phyloP scores from a whole-genome alignment of 2,797 vertebrate species.

The Spheniscus humboldti region DNA sequence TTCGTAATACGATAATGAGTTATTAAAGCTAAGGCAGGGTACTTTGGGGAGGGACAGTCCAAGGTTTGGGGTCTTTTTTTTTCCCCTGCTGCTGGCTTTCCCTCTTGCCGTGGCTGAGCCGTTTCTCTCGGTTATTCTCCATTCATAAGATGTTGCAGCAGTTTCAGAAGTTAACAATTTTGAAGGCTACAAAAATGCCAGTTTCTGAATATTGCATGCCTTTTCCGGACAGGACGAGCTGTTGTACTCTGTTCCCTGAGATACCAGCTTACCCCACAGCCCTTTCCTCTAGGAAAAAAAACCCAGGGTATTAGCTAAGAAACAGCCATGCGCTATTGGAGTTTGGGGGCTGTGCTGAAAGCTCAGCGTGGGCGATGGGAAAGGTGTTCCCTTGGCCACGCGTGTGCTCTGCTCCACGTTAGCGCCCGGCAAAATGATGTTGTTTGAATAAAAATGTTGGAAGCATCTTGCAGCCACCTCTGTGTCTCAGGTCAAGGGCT shows the following conservation, averaged over 20 bases:
- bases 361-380: fast-evolving
- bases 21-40: slow-evolving; percentile 18
- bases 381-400: background rate
- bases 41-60: background rate
- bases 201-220: background rate
- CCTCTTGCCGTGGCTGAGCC: background rate
- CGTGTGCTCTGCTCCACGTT: fast-evolving
- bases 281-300: background rate
- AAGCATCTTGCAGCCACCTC: background rate
- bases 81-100: background rate
- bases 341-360: background rate
- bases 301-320: background rate
- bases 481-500: background rate
- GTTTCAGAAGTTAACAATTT: background rate
- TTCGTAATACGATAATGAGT: slow-evolving; percentile 33
- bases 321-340: fast-evolving
- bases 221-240: background rate
- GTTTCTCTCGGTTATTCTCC: background rate
- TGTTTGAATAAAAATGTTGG: background rate
- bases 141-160: background rate
- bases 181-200: background rate
- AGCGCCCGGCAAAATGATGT: background rate
- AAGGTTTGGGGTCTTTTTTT: background rate
- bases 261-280: background rate
- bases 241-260: background rate